These are phyloP conservation scores for Eupithecia centaureata DNA, from an alignment of 2,888 invertebrate genomes.

Conservation along the genomic window DNA sequence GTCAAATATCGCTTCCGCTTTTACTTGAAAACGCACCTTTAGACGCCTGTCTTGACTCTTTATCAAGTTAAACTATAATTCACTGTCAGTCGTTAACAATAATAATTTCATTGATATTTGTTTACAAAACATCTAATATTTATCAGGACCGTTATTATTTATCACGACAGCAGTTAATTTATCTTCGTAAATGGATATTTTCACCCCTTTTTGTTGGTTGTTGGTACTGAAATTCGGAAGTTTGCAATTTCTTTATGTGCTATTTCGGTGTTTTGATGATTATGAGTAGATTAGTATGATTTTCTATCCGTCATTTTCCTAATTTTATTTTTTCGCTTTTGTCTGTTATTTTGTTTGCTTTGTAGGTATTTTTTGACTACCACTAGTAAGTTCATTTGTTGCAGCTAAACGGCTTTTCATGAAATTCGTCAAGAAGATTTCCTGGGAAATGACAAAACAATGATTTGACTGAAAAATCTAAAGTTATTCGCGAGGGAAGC, in stretches of 20 bases:
- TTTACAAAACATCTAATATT: slow-evolving; percentile 25
- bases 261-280: too few species aligned
- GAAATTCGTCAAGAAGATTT: not conserved
- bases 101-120: slow-evolving; percentile 31
- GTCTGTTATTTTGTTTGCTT: too few species aligned
- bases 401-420: not conserved
- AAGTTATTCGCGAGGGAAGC: not conserved
- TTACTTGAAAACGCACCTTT: not conserved
- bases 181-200: slow-evolving; percentile 22
- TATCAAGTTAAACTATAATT: slow-evolving; percentile 13
- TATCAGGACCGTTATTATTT: slow-evolving; percentile 25
- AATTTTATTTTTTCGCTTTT: too few species aligned
- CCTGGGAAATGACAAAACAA: not conserved
- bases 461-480: not conserved
- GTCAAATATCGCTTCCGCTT: not conserved
- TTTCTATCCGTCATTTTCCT: too few species aligned
- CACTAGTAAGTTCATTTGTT: not conserved
- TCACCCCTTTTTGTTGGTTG: slow-evolving; percentile 12
- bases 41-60: not conserved
- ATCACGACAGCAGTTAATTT: slow-evolving; percentile 23
- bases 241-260: too few species aligned
- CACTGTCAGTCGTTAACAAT: slow-evolving; percentile 20
- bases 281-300: too few species aligned
- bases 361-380: too few species aligned
- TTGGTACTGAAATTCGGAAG: not conserved